phyloP scores from a whole-genome alignment of 2,888 invertebrate genomes.

The Zhuqinia jingwanae region DNA sequence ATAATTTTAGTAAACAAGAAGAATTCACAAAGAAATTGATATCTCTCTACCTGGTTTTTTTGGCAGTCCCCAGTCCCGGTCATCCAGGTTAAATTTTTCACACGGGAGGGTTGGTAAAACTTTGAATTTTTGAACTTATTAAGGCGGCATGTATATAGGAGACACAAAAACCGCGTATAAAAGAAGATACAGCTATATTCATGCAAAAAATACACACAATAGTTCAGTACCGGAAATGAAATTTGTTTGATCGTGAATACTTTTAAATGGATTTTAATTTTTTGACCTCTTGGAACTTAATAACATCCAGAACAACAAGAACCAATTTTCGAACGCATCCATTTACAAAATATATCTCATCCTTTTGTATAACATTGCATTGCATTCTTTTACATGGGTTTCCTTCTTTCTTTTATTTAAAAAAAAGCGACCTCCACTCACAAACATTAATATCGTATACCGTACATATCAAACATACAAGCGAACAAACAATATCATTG shows the following conservation, averaged over 20 bases:
- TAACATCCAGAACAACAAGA: neutral
- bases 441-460: too few relatives aligned
- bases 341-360: neutral
- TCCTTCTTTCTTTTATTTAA: neutral
- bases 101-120: conserved; percentile 76
- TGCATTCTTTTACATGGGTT: neutral
- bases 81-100: conserved; percentile 64
- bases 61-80: conserved; percentile 50
- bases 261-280: neutral
- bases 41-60: conserved; percentile 19
- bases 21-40: conserved; percentile 17
- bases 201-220: neutral
- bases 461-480: neutral
- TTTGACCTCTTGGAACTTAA: neutral
- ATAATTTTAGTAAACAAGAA: conserved; percentile 8
- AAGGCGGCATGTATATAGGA: conserved; percentile 72
- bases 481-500: too few relatives aligned
- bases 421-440: conserved; percentile 1
- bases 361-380: neutral
- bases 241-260: neutral
- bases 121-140: conserved; percentile 78
- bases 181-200: neutral
- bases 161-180: conserved; percentile 21
- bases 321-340: conserved; percentile 1
- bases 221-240: neutral